Evolutionary conservation across 1,140 invertebrate genomes (phyloP).

Genomic region (Zeugodacus cucurbitae): DNA sequence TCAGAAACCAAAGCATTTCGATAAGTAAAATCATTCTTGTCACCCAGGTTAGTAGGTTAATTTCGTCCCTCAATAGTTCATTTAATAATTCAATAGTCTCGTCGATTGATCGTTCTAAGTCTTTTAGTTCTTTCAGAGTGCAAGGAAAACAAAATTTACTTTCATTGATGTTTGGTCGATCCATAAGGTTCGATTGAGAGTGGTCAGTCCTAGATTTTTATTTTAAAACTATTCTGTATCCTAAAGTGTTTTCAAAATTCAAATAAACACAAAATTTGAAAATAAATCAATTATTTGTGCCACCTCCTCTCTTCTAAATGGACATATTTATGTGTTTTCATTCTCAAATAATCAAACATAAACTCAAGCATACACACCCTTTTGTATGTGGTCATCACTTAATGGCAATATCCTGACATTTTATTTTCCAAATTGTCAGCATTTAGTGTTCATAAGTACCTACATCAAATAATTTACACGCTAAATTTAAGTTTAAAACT

Average conservation of each 20-base stretch:
- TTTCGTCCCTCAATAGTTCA: too few relatives aligned
- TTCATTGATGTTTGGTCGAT: too few relatives aligned
- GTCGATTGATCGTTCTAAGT: too few relatives aligned
- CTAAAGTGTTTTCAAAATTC: not conserved
- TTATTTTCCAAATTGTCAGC: conserved; percentile 31
- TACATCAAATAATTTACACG: conserved; percentile 36
- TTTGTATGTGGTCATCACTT: not conserved
- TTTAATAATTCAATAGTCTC: too few relatives aligned
- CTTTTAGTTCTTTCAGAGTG: too few relatives aligned
- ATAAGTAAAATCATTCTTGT: too few relatives aligned
- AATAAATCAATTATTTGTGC: not conserved
- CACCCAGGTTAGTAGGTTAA: too few relatives aligned
- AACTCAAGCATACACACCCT: not conserved
- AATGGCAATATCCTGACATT: not conserved
- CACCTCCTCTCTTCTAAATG: not conserved
- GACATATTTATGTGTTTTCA: not conserved
- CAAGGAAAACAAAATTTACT: too few relatives aligned
- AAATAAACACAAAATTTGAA: not conserved
- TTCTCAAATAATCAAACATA: not conserved
- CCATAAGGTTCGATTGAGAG: too few relatives aligned
- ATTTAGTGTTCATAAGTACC: conserved; percentile 30
- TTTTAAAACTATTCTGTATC: too few relatives aligned
- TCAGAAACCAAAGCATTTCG: too few relatives aligned
- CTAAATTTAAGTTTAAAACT: conserved; percentile 12
- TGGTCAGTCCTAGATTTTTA: too few relatives aligned